Percentiles rank a stretch among this genome's conserved stretches.
These are phyloP conservation scores for Catagonus wagneri DNA, from an alignment of 2,113 vertebrate species.

Conservation along the genomic window DNA sequence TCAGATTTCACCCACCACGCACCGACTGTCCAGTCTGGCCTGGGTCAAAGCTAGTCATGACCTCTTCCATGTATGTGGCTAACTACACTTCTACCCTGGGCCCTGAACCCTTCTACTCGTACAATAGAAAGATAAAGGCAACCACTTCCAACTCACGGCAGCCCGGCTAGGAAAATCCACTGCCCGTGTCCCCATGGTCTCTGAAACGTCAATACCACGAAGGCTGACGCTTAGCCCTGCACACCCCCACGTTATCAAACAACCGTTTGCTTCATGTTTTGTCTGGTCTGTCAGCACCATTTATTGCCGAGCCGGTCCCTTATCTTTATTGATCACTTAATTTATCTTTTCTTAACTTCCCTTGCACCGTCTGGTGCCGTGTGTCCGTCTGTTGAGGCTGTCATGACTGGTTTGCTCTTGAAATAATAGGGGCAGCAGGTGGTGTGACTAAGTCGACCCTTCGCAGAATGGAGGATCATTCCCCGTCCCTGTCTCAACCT, in stretches of 20 bases:
- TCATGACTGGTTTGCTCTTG: constrained; percentile 91
- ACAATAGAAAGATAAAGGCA: constrained; percentile 43
- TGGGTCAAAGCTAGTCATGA: neutral
- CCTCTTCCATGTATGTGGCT: neutral
- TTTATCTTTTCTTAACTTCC: constrained; percentile 91
- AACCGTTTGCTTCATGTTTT: constrained; percentile 82
- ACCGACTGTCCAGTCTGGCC: neutral
- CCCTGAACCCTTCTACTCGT: neutral
- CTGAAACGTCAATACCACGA: constrained; percentile 70
- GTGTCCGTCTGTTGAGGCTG: constrained; percentile 94
- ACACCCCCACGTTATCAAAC: constrained; percentile 85
- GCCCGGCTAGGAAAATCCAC: constrained; percentile 56
- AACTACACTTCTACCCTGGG: neutral
- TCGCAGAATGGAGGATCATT: constrained; percentile 92
- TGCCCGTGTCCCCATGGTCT: constrained; percentile 69
- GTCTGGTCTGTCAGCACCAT: constrained; percentile 87
- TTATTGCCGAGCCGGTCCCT: constrained; percentile 88
- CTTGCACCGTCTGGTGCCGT: constrained; percentile 92
- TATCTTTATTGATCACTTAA: constrained; percentile 95
- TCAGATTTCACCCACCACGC: neutral
- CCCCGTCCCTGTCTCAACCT: constrained; percentile 93
- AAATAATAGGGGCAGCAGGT: constrained; percentile 98
- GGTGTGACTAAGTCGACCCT: constrained; percentile 98
- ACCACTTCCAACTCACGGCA: constrained; percentile 48
- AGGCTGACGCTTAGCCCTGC: constrained; percentile 82